Percentiles rank a stretch among this genome's conserved stretches.
These are phyloP conservation scores for Cheilinus undulatus DNA, from an alignment of 2,113 vertebrate genomes.

Conservation along the genomic window DNA sequence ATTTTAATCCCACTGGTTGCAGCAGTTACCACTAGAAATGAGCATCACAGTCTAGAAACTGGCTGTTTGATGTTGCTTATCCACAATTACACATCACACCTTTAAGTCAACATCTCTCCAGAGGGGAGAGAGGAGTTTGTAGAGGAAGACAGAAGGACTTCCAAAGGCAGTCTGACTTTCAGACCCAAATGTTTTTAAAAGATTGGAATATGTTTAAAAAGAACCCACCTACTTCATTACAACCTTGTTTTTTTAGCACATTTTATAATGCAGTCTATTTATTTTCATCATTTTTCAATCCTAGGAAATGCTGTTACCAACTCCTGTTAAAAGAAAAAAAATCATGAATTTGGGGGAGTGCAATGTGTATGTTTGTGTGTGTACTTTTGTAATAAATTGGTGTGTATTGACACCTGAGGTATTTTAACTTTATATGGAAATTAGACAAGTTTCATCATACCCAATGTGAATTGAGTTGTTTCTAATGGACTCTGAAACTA, in stretches of 20 bases:
- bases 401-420: background rate
- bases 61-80: no score
- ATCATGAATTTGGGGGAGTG: conserved; percentile 6
- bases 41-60: no score
- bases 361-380: conserved; percentile 2
- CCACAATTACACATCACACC: no score
- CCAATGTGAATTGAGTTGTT: conserved; percentile 31
- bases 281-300: conserved; percentile 27
- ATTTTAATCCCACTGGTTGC: no score
- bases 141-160: no score
- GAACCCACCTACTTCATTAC: conserved; percentile 18
- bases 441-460: conserved; percentile 28
- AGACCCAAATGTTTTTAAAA: no score
- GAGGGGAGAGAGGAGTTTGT: no score
- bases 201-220: conserved; percentile 56
- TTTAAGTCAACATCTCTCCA: no score
- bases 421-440: conserved; percentile 34
- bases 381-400: background rate
- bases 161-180: no score
- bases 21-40: no score
- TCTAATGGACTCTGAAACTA: conserved; percentile 49
- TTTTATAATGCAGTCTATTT: conserved; percentile 34
- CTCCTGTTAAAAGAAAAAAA: background rate
- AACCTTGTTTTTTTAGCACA: conserved; percentile 54
- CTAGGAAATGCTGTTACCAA: conserved; percentile 9